phyloP scores from a whole-genome alignment of 2,797 vertebrate species.

The Huso huso region DNA sequence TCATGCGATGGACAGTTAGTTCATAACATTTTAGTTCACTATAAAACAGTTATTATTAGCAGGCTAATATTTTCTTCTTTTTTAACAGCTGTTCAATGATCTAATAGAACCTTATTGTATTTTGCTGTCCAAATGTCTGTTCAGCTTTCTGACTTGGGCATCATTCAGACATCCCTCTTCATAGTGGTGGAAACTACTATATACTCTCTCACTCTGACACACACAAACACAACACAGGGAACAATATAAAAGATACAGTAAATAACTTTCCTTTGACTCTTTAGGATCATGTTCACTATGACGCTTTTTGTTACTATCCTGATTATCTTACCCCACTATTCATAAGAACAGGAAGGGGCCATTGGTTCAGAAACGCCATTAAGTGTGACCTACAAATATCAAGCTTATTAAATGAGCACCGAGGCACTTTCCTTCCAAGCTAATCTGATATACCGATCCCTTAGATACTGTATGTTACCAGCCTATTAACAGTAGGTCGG shows the following conservation, averaged over 20 bases:
- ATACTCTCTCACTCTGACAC: background rate
- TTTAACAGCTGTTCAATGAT: too few relatives aligned
- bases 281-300: too few relatives aligned
- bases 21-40: conserved; percentile 22
- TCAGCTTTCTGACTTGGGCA: background rate
- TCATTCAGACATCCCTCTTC: background rate
- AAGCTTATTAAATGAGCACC: conserved; percentile 30
- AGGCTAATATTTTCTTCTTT: too few relatives aligned
- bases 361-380: conserved; percentile 15
- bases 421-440: conserved; percentile 25
- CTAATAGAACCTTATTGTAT: background rate
- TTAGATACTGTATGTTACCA: background rate
- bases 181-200: background rate
- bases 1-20: too few relatives aligned
- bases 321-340: background rate
- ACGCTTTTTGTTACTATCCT: too few relatives aligned
- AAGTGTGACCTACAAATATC: conserved; percentile 28
- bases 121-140: background rate
- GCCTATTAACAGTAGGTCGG: conserved; percentile 33
- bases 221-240: conserved; percentile 8
- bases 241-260: background rate
- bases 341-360: background rate
- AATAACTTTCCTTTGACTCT: too few relatives aligned
- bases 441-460: conserved; percentile 25
- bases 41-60: too few relatives aligned